A percentile compares a stretch with the other conserved stretches of the same genome.
Conservation (phyloP, 2,888 invertebrate genomes). For the Rhamphomyia laevipes region DNA sequence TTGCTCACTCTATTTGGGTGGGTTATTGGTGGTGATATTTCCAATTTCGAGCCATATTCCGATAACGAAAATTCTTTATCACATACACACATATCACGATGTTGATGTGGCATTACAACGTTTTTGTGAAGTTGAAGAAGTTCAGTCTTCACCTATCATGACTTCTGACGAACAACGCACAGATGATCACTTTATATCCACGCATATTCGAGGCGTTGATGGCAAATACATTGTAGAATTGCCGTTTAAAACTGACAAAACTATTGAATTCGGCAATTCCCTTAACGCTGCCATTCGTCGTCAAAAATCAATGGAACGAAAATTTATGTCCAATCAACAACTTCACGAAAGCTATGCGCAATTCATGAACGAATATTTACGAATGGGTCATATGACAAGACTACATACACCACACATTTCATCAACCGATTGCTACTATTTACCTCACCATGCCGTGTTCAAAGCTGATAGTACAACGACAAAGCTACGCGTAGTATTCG, state of each 20-base stretch:
- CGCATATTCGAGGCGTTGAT: constrained; percentile 1
- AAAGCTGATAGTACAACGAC: constrained; percentile 11
- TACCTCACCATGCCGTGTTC: constrained; percentile 15
- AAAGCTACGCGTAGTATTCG: no score
- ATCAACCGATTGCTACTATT: constrained; percentile 7
- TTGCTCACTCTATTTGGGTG: no score
- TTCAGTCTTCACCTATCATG: no score
- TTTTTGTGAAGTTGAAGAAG: no score
- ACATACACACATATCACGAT: no score
- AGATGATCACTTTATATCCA: no score
- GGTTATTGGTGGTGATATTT: no score
- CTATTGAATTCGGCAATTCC: constrained; percentile 7
- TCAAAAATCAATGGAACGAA: constrained; percentile 7
- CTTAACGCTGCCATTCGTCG: constrained; percentile 6
- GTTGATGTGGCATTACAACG: no score
- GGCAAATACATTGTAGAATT: constrained; percentile 10
- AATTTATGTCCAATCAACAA: constrained; percentile 5
- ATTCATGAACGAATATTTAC: constrained; percentile 13
- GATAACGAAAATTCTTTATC: no score
- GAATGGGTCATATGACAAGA: constrained; percentile 11
- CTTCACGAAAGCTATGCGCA: constrained; percentile 8
- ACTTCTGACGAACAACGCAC: no score
- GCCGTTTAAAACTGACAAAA: constrained; percentile 4
- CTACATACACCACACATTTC: constrained; percentile 4
- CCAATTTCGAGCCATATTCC: no score